Evolutionary conservation across 2,888 invertebrate species (phyloP).

Genomic region (Cryptocheilus praepositus): DNA sequence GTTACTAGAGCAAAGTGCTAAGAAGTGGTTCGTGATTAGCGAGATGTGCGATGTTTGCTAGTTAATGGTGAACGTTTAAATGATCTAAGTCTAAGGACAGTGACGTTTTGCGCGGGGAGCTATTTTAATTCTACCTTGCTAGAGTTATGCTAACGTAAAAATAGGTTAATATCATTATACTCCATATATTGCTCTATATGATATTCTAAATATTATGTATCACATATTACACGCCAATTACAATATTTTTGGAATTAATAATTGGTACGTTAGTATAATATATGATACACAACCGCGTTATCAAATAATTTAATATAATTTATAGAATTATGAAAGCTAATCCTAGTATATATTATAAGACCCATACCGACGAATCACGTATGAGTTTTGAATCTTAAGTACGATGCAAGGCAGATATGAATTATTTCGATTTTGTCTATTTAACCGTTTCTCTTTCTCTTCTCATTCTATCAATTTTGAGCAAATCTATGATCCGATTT

Average conservation of each 20-base stretch:
- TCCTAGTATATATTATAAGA: neutral
- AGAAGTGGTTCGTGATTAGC: slow-evolving; percentile 16
- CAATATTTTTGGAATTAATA: too few species aligned
- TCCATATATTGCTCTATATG: neutral
- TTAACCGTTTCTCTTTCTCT: too few species aligned
- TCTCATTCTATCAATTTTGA: too few species aligned
- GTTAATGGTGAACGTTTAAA: slow-evolving; percentile 10
- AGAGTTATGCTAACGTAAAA: too few species aligned
- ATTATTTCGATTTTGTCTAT: too few species aligned
- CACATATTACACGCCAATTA: too few species aligned
- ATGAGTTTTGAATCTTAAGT: too few species aligned
- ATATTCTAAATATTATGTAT: neutral
- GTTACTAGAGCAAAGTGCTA: neutral
- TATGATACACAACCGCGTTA: neutral
- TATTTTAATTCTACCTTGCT: too few species aligned
- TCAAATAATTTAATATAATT: neutral
- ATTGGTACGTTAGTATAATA: neutral
- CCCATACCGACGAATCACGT: too few species aligned
- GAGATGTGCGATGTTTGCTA: slow-evolving; percentile 18
- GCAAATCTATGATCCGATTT: too few species aligned
- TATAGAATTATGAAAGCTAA: neutral
- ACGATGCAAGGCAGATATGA: too few species aligned
- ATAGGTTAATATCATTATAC: neutral
- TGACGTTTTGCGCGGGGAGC: neutral
- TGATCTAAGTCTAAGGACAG: slow-evolving; percentile 39